These are phyloP conservation scores for Drosophila pachea DNA, from an alignment of 1,140 invertebrate species.

Conservation along the genomic window DNA sequence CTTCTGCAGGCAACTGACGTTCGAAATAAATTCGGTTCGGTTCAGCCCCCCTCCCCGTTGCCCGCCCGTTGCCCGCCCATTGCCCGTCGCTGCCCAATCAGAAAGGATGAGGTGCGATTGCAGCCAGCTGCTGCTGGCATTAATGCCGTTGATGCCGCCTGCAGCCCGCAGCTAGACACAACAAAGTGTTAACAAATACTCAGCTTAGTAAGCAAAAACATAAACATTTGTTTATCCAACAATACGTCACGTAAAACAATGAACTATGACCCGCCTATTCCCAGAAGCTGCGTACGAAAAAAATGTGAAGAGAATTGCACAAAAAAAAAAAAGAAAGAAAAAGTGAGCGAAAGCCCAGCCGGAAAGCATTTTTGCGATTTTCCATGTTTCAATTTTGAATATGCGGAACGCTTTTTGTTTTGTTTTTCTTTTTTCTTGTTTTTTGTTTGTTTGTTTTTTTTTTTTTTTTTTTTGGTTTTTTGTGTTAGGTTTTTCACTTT, in stretches of 20 bases:
- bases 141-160: neutral
- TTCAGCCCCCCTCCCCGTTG: too few relatives aligned
- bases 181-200: constrained; percentile 40
- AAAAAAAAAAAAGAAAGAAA: too few relatives aligned
- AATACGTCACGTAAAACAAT: constrained; percentile 57
- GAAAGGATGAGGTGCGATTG: constrained; percentile 56
- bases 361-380: constrained; percentile 37
- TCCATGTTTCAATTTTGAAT: constrained; percentile 64
- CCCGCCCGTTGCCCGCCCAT: too few relatives aligned
- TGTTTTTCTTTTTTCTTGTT: constrained; percentile 15
- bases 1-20: constrained; percentile 16
- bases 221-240: constrained; percentile 67
- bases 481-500: constrained; percentile 19
- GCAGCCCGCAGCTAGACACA: neutral
- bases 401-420: constrained; percentile 30
- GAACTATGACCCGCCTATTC: constrained; percentile 33
- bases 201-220: constrained; percentile 52
- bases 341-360: constrained; percentile 14
- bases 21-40: constrained; percentile 14
- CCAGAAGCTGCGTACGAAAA: neutral
- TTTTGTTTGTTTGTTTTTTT: constrained; percentile 10
- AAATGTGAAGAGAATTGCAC: constrained; percentile 16
- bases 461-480: constrained; percentile 12
- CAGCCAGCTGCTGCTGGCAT: constrained; percentile 14
- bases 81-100: too few relatives aligned